phyloP scores from a whole-genome alignment of 2,113 vertebrate species.

The Arvicanthis niloticus region DNA sequence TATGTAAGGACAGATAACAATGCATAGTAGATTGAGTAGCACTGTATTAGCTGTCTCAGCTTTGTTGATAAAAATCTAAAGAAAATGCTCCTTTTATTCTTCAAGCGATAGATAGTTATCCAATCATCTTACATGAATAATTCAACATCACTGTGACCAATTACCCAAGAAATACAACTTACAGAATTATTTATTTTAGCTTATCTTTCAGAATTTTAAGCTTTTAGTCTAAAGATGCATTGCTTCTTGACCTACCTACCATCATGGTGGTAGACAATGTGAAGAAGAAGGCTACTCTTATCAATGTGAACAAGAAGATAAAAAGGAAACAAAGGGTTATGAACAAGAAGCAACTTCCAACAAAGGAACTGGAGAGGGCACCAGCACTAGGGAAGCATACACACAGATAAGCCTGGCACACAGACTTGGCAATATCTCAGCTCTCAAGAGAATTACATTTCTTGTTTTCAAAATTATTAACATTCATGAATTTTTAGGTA shows the following conservation, averaged over 20 bases:
- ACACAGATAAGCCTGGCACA: not conserved
- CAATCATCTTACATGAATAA: not conserved
- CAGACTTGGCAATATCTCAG: not conserved
- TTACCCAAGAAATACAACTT: not conserved
- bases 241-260: not conserved
- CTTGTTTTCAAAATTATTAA: not conserved
- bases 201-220: not conserved
- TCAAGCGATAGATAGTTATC: not conserved
- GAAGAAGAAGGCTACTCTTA: not conserved
- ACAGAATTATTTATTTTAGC: not conserved
- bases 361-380: not conserved
- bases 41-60: not conserved
- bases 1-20: not conserved
- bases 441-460: not conserved
- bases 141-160: not conserved
- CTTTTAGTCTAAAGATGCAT: not conserved
- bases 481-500: not conserved
- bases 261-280: no score
- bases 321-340: not conserved
- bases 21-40: not conserved
- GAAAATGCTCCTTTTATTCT: not conserved
- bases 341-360: not conserved
- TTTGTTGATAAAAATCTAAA: constrained; percentile 8
- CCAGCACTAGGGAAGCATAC: not conserved
- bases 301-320: not conserved